phyloP scores from a whole-genome alignment of 2,113 vertebrate species.

The Sciurus niger region DNA sequence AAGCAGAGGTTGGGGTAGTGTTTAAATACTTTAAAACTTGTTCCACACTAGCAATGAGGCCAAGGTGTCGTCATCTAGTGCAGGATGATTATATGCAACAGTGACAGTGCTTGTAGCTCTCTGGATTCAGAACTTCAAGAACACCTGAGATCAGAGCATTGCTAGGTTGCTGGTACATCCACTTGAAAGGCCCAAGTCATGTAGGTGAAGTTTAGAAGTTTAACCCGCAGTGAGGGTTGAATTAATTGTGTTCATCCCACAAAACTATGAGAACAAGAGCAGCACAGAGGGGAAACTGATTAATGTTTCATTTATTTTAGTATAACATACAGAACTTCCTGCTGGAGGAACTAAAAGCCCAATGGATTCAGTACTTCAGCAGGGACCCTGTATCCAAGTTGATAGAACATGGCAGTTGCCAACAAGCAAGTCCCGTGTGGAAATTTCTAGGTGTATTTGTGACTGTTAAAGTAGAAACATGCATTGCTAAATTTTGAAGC shows the following conservation, averaged over 20 bases:
- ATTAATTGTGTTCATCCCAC: conserved; percentile 69
- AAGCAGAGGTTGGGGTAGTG: background rate
- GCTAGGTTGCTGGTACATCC: accelerated
- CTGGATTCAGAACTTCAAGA: conserved; percentile 4
- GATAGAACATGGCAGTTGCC: conserved; percentile 45
- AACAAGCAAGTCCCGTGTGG: background rate
- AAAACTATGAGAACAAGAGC: conserved; percentile 68
- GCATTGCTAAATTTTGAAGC: conserved; percentile 77
- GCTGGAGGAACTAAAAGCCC: conserved; percentile 50
- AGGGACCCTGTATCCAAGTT: background rate
- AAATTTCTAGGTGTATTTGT: conserved; percentile 12
- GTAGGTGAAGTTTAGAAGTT: conserved; percentile 68
- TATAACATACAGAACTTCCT: conserved; percentile 68
- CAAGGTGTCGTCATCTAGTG: background rate
- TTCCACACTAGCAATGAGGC: background rate
- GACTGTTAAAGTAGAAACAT: conserved; percentile 54
- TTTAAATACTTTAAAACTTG: background rate
- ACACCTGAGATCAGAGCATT: background rate
- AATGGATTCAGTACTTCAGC: conserved; percentile 23
- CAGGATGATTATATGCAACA: too few relatives aligned
- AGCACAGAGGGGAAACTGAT: conserved; percentile 70
- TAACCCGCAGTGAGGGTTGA: background rate
- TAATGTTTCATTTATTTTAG: conserved; percentile 63
- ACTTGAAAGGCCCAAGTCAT: background rate
- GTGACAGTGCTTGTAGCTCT: background rate